Evolutionary conservation across 1,140 invertebrate genomes (phyloP), one percentile per base, ranked within the genome.

Genomic region (Lordiphosa clarofinis): DNA sequence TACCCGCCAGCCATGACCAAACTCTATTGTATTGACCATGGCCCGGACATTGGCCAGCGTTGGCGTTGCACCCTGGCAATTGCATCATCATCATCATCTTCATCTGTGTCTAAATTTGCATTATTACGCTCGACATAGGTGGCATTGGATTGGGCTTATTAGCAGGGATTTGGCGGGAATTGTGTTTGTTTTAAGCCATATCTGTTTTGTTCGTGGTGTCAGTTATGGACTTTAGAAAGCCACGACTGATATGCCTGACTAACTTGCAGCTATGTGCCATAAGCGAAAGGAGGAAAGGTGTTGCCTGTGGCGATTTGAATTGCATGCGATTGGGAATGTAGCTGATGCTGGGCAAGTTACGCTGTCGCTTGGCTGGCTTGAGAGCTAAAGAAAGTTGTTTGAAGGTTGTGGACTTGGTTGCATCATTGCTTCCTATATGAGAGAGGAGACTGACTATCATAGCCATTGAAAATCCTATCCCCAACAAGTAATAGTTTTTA

Each of bases 211-310:
- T n/a, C 33, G 12, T 19, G 10, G 10, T 37, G 3, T 5, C n/a
- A 15, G 13, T 43, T 54, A 21, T 44, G 31, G 33, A 50, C 37
- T 60, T 68, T 69, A 52, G 66, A 70, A 70, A 69, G 64, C 58
- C 28, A 46, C 31, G 58, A 39, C 47, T 57, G 75, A 82, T 81
- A 84, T 69, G 76, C 67, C 56, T 84, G 67, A 81, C 72, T 76
- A 82, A 84, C 72, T 74, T 72, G 63, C 76, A 61, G 63, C 62
- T 63, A 81, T 81, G 76, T 61, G 60, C 69, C 74, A 38, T 40
- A 15, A 71, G 75, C 71, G 72, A 81, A 81, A 82, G 65, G 78
- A 57, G 68, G 72, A 81, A 84, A 82, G 78, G 76, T 84, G 74
- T 81, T 73, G 67, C 48, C 58, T 52, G 56, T 44, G 55, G 56